Evolutionary conservation across 2,113 vertebrate species (phyloP).

Genomic region (Toxotes jaculatrix): DNA sequence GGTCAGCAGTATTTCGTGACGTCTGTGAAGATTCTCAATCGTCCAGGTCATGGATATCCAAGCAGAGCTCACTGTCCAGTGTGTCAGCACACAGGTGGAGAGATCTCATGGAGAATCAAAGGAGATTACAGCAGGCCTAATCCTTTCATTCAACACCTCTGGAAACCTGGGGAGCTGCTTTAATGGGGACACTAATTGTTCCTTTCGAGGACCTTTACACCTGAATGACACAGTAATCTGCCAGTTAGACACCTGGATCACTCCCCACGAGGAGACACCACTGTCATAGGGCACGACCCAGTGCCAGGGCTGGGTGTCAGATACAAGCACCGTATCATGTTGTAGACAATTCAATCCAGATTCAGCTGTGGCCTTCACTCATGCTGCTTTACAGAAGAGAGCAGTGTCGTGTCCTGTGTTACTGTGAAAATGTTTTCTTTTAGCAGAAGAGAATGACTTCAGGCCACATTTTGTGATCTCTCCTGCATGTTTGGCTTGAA

Average conservation of each 20-base stretch:
- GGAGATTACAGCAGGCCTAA: constrained; percentile 8
- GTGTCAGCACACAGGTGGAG: background rate
- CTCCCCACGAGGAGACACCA: background rate
- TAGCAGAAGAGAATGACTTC: background rate
- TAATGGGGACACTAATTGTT: constrained; percentile 10
- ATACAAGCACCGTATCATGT: constrained; percentile 3
- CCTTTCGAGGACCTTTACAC: constrained; percentile 29
- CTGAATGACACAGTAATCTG: constrained; percentile 35
- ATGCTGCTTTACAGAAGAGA: background rate
- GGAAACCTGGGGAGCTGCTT: constrained; percentile 2
- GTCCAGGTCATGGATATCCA: too few species aligned
- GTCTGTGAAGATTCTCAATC: too few species aligned
- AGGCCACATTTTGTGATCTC: background rate
- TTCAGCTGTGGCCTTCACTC: constrained; percentile 45
- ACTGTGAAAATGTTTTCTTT: background rate
- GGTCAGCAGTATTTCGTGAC: too few species aligned
- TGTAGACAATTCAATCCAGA: constrained; percentile 33
- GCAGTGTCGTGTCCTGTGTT: background rate
- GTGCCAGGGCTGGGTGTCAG: constrained; percentile 9
- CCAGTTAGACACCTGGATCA: constrained; percentile 41
- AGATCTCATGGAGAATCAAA: background rate
- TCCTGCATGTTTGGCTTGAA: constrained; percentile 1
- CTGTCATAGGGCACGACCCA: constrained; percentile 19
- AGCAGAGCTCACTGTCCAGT: background rate
- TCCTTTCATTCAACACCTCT: constrained; percentile 32